These are phyloP conservation scores for Calycopis cecrops DNA, from an alignment of 1,140 invertebrate genomes.

Conservation along the genomic window DNA sequence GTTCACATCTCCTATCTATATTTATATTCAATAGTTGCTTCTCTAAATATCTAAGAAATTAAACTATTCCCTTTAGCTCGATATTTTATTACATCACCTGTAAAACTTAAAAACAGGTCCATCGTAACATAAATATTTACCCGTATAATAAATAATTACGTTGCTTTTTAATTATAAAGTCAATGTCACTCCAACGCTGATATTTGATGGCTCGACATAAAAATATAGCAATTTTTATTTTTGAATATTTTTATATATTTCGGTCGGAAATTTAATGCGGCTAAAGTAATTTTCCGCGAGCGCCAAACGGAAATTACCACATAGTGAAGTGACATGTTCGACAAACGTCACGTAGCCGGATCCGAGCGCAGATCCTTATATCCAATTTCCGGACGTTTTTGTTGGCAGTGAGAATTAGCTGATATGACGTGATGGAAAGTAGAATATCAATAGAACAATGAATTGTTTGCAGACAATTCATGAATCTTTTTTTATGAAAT, in stretches of 20 bases:
- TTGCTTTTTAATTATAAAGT: too few relatives aligned
- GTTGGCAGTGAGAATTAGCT: constrained; percentile 71
- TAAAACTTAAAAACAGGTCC: too few relatives aligned
- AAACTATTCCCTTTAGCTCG: too few relatives aligned
- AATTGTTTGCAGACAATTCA: not conserved
- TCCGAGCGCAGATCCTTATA: constrained; percentile 71
- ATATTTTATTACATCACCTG: too few relatives aligned
- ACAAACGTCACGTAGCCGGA: constrained; percentile 73
- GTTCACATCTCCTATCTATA: too few relatives aligned
- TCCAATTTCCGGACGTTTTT: constrained; percentile 74
- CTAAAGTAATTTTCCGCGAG: constrained; percentile 73
- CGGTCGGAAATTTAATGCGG: constrained; percentile 68
- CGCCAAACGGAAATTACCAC: constrained; percentile 71
- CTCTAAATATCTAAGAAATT: too few relatives aligned
- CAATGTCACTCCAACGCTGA: too few relatives aligned
- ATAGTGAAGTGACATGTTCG: constrained; percentile 74
- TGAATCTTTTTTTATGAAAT: not conserved
- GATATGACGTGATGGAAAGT: constrained; percentile 59
- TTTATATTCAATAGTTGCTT: too few relatives aligned
- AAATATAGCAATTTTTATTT: constrained; percentile 8
- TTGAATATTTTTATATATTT: constrained; percentile 25
- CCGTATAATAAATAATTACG: too few relatives aligned
- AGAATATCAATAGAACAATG: constrained; percentile 51
- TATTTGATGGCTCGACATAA: too few relatives aligned
- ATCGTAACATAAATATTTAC: too few relatives aligned